phyloP scores from a whole-genome alignment of 2,113 vertebrate species.

The Albula goreensis region DNA sequence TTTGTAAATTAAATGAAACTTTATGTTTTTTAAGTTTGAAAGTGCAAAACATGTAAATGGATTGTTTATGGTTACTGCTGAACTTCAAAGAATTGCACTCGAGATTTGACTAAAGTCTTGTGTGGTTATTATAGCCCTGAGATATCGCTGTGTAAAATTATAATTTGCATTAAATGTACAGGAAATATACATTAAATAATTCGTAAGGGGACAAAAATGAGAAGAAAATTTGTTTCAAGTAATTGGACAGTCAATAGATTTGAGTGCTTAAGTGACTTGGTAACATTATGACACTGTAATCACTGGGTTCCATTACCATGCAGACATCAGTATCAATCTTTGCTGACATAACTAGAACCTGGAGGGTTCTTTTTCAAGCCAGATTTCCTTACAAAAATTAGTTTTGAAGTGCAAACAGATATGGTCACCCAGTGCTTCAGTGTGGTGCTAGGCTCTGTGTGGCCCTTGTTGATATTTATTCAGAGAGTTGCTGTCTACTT shows the following conservation, averaged over 20 bases:
- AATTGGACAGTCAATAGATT: neutral
- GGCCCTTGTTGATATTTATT: conserved; percentile 6
- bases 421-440: neutral
- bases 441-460: neutral
- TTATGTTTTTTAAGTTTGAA: neutral
- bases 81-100: neutral
- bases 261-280: neutral
- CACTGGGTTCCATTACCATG: neutral
- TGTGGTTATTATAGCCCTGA: neutral
- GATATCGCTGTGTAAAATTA: neutral
- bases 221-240: neutral
- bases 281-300: neutral
- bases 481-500: conserved; percentile 13
- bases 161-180: neutral
- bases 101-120: neutral
- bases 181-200: neutral
- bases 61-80: neutral
- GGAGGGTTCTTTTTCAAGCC: neutral
- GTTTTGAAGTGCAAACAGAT: neutral
- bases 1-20: neutral
- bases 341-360: neutral
- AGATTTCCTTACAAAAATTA: conserved; percentile 9
- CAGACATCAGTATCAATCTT: conserved; percentile 3
- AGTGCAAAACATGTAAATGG: too few relatives aligned
- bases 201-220: neutral